Evolutionary conservation across 2,888 invertebrate species (phyloP), one percentile per base, ranked within the genome.

Genomic region (Dicycla oo): DNA sequence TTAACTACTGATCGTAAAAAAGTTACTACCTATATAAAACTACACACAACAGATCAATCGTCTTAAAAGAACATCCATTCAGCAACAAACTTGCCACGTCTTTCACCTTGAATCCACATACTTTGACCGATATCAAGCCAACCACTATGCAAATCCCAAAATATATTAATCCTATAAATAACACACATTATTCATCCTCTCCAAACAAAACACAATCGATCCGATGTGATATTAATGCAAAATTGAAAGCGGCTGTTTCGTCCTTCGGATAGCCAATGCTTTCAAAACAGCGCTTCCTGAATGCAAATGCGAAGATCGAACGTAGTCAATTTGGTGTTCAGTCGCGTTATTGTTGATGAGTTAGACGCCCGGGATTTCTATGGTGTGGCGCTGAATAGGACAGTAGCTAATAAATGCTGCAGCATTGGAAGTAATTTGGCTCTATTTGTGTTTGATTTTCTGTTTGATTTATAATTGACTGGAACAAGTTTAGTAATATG

Each of bases 231-330:
- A 90, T 90, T 89, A 88, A 88, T 89, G 88, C 85, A 86, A 88
- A 90, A 90, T 91, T 90, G 88, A 88, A 88, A 89, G 86, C 87
- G 84, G 84, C 80, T 89, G 87, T 89, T 88, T 87, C 88, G 88
- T 88, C 87, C 87, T 86, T 82, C 62, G 61, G 63, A 83, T 87
- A 86, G 90, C 89, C 86, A 80, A 85, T 86, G 89, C 89, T 90
- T 89, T 89, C 86, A 87, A 88, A 91, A 90, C 90, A 85, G 76
- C 82, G 84, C 88, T 89, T 83, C 79, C 86, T 77, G 90, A 91
- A 92, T 92, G 88, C 87, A 89, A 92, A 92, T 92, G 82, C 85
- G 83, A 78, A 76, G 85, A 78, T 78, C 83, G 78, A 72, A 82
- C 79, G 77, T 69, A 82, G 81, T 86, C 84, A 82, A 82, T 86